These are phyloP conservation scores for Lonchura striata DNA, from an alignment of 2,113 vertebrate genomes.

Conservation along the genomic window DNA sequence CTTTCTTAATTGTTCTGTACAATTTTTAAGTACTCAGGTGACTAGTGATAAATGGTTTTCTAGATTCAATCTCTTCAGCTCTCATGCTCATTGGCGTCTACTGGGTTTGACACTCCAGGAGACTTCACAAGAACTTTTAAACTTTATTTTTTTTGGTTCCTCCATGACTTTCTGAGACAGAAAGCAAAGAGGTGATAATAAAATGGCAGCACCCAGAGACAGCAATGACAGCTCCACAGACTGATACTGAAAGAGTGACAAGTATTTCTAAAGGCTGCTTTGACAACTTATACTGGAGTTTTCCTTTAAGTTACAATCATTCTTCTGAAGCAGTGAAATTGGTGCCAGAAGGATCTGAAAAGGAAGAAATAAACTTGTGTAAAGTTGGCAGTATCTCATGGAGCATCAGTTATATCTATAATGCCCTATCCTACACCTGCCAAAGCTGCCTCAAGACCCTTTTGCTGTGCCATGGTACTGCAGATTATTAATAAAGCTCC, in stretches of 20 bases:
- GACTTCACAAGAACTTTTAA: conserved; percentile 26
- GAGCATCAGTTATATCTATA: not conserved
- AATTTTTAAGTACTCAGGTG: not conserved
- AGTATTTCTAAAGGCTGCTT: conserved; percentile 66
- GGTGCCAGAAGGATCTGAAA: conserved; percentile 54
- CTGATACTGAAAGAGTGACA: conserved; percentile 61
- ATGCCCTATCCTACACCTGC: conserved; percentile 38
- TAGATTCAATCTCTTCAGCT: not conserved
- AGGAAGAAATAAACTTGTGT: conserved; percentile 52
- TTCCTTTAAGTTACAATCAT: conserved; percentile 64
- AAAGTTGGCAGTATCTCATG: conserved; percentile 9
- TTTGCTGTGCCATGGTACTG: not conserved
- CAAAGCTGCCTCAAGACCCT: not conserved
- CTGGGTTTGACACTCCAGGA: not conserved
- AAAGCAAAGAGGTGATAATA: conserved; percentile 59
- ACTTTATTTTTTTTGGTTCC: not conserved
- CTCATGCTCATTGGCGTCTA: not conserved
- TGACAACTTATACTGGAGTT: conserved; percentile 59
- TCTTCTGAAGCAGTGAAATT: conserved; percentile 53
- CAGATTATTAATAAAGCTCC: not conserved
- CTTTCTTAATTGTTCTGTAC: not conserved
- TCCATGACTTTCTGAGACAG: conserved; percentile 40
- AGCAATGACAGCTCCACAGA: conserved; percentile 59
- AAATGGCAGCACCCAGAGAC: conserved; percentile 65
- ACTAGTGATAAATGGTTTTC: not conserved